Base-by-base conservation (phyloP, 2,888 invertebrate species). In the Chirona hameri region DNA sequence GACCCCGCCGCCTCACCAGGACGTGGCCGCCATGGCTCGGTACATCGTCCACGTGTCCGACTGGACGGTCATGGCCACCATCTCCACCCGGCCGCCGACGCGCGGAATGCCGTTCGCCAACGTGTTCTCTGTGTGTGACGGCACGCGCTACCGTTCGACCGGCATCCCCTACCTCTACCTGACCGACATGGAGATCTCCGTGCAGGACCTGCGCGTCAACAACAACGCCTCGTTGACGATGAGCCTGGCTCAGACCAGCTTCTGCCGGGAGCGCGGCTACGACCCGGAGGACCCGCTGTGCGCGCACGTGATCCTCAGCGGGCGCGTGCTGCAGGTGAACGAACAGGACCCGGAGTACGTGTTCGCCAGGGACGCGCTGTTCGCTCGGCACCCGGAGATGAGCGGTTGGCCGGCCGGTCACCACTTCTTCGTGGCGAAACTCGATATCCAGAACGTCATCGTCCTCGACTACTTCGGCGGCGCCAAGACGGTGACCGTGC, bases 401-500 rank as follows among this genome's bases (percentile, higher is more conserved):
- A 90, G 90, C 69, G 87, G 89, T 83, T 93, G 93, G 91, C 93
- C 93, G 29, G 86, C 88, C 87, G 91, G 81, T 80, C 85, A 85
- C 80, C 65, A 83, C 24, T 96, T 94, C 90, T 94, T 92, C 86
- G 91, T 95, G 65, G 93, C 93, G 0, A 94, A 94, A 88, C 86
- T 96, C 86, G 90, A 93, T 85, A 93, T 95, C 81, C 89, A 90
- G 57, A 91, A 93, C 86, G 93, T 96, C 83, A 92, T 91, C 21
- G 92, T 95, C 85, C 88, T 95, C 85, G 95, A 95, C 87, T 93
- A 91, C 88, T 95, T 94, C 87, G 95, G 96, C 27, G 87, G 96
- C 3, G 93, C 94, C 27, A 91, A 92, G 85, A 91, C 91, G 87
- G 91, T 94, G 29, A 87, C 89, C 0, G 88, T 91, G 0, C 88